Conservation (phyloP, 2,113 vertebrate species). For the Fulmarus glacialis region DNA sequence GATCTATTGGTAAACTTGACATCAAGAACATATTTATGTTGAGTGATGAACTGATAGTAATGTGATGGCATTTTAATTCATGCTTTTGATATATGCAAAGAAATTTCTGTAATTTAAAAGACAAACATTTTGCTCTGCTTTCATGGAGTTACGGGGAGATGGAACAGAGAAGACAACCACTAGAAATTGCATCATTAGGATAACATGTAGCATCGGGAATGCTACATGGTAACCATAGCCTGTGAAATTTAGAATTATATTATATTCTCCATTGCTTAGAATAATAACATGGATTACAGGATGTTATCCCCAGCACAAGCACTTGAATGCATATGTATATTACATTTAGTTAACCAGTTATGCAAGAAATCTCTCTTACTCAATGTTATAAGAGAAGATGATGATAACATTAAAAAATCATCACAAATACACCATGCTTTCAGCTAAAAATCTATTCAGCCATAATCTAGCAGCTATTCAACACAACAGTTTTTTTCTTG, state of each 20-base stretch:
- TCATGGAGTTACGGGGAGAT: background rate
- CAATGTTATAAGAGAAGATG: background rate
- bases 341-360: constrained; percentile 28
- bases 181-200: background rate
- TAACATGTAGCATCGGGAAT: background rate
- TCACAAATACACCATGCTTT: background rate
- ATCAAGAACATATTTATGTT: background rate
- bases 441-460: constrained; percentile 39
- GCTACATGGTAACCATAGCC: background rate
- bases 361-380: constrained; percentile 20
- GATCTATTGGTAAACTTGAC: background rate
- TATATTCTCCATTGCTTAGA: background rate
- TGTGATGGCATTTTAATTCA: background rate
- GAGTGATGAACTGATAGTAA: background rate
- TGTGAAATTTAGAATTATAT: constrained; percentile 16
- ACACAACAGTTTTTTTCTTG: background rate
- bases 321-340: background rate
- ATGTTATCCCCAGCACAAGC: background rate
- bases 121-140: background rate
- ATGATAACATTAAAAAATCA: constrained; percentile 45
- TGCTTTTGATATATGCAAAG: background rate
- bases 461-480: constrained; percentile 38
- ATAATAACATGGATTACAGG: background rate
- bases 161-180: background rate
- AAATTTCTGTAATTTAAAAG: background rate